These are phyloP conservation scores for Sminthurides aquaticus DNA, from an alignment of 2,888 invertebrate genomes.

Conservation along the genomic window DNA sequence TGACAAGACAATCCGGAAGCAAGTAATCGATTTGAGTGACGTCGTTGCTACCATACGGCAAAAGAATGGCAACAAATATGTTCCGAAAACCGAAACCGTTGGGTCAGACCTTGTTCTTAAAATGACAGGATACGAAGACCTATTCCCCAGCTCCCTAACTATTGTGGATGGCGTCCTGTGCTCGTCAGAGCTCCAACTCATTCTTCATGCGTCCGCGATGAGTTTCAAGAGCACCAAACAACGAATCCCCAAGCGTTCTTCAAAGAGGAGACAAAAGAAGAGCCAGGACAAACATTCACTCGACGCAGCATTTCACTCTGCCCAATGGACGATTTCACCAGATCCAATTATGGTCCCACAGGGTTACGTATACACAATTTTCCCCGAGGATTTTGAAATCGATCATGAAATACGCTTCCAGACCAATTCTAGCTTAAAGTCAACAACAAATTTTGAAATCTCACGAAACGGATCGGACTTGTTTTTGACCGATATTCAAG, in stretches of 20 bases:
- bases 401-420: neutral
- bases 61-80: neutral
- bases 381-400: neutral
- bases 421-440: neutral
- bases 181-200: neutral
- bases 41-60: neutral
- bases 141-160: neutral
- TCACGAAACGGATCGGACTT: neutral
- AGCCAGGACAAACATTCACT: no score
- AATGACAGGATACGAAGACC: neutral
- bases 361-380: neutral
- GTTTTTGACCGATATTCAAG: neutral
- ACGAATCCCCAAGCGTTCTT: neutral
- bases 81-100: neutral
- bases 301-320: no score
- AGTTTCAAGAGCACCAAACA: neutral
- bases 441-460: neutral
- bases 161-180: neutral
- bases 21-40: neutral
- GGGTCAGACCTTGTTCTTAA: neutral
- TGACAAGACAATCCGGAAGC: neutral
- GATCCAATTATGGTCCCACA: neutral
- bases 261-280: no score
- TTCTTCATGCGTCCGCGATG: neutral
- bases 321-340: neutral